Evolutionary conservation across 2,797 vertebrate species (phyloP), one percentile per base, ranked within the genome.

Genomic region (Diplodus puntazzo): DNA sequence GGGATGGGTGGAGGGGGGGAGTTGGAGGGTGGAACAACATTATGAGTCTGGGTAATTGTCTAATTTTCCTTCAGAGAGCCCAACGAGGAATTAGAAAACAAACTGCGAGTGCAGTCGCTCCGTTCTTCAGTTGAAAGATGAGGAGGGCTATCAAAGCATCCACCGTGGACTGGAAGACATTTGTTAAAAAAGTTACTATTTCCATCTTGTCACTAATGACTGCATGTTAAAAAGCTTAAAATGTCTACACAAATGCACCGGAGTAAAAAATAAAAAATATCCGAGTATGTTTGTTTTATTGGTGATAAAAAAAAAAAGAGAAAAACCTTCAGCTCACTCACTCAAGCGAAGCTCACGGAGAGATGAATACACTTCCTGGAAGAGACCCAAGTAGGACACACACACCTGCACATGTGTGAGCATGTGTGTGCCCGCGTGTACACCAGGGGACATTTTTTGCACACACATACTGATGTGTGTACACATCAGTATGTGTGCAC

Each of bases 21-120:
- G 70, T 53, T 55, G 77, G 74, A 63, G 83, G 86, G 86, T 86
- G 86, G 83, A 88, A 92, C 91, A 94, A 93, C 90, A 94, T 94
- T 93, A 93, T 92, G 88, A 94, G 94, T 93, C 90, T 77, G 87
- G 88, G 86, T 94, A 94, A 94, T 94, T 94, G 92, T 94, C 92
- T 94, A 91, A 94, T 94, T 94, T 94, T 92, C 90, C 91, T 93
- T 93, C 80, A 89, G 89, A 93, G 91, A 93, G 81, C 86, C 85
- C 81, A 91, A 85, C 64, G 27, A 89, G 87, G 87, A 92, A 91
- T 90, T 86, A 88, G 80, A 92, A 91, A 93, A 91, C 87, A 93
- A 87, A 90, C 82, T 61, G 76, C 88, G 27, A 20, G 74, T 60
- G 69, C 65, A 77, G 69, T 69, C 10, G 65, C 75, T 67, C 39